Base-by-base conservation (phyloP, 2,888 invertebrate species). In the Thereva nobilitata region DNA sequence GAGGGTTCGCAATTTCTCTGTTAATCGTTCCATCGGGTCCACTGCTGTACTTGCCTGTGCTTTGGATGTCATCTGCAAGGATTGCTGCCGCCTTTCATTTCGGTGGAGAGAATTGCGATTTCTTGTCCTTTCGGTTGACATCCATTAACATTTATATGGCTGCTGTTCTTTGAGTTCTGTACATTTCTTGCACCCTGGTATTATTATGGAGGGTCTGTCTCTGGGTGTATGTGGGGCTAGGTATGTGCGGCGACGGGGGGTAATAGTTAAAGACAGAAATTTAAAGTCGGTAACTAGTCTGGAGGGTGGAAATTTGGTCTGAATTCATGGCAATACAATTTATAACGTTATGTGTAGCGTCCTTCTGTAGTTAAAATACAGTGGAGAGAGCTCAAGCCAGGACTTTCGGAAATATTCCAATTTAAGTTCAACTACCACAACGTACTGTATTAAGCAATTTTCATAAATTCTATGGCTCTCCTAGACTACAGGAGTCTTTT, bases 381-480 rank as follows among this genome's bases (percentile, higher is more conserved):
- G 6, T 47, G 35, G 23, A 10, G 4, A 49, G 38, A 49, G 38
- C 10, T 23, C 5, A 44, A 5, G 42, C 10, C 44, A 64, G 44
- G 37, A 44, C 41, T 61, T 61, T 35, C 64, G 44, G 55, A 64
- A 70, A 68, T 68, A 68, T 70, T 70, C 70, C 70, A 70, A 70
- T 70, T 70, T 68, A 70, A 70, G 67, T 70, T 70, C 68, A 70
- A 70, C 70, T 70, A 67, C 70, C 68, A 70, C 68, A 64, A 61
- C 67, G 54, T 61, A 68, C 63, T 63, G 56, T 68, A 70, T 70
- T 68, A 70, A 70, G 70, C 66, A 70, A 70, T 70, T 70, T 70
- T 70, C 70, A 70, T 70, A 70, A 70, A 68, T 68, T 70, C 55
- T 67, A 66, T 67, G 66, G 67, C 52, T 38, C 49, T 61, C 41